Base-by-base conservation (phyloP, 1,140 invertebrate genomes). In the Kradibia gibbosae region DNA sequence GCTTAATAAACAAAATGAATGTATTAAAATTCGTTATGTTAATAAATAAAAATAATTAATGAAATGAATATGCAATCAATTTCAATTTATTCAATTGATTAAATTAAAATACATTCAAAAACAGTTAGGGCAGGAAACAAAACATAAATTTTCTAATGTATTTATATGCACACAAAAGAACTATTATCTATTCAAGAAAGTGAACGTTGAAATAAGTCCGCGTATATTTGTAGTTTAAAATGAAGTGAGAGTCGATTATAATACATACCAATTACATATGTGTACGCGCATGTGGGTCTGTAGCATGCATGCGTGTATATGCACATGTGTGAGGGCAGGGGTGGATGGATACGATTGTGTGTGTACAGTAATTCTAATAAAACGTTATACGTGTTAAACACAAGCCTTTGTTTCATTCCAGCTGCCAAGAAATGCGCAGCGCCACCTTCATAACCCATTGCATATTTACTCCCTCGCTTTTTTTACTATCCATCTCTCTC, bases 401-500 rank as follows among this genome's bases (percentile, higher is more conserved):
- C 53, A 53, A 42, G 70, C 71, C 78, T 80, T 80, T 80, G 78
- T 80, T 80, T 80, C 78, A 57, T 65, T 71, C 31, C 31, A 55
- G 53, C 78, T 70, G 67, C 57, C 71, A 74, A 74, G 78, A 80
- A 80, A 80, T 55, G 71, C 55, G 42, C 62, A 67, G 28, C 78
- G 65, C 67, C 39, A 36, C 28, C 50, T 72, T 31, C 53, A 28
- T 75, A 75, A 22, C 39, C 70, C 65, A 42, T 67, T 17, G 62
- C n/a, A 39, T 25, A 60, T 31, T 65, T 79, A 79, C 67, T 79
- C 78, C 67, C 78, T 57, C 78, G 67, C 78, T 60, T 79, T 72
- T 79, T 67, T 70, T n/a, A n/a, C 65, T 71, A 11, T 53, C 39
- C 53, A 48, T 25, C 11, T 78, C 25, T 78, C 62, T 53, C 20